phyloP scores from a whole-genome alignment of 1,140 invertebrate species.

The Solen grandis region DNA sequence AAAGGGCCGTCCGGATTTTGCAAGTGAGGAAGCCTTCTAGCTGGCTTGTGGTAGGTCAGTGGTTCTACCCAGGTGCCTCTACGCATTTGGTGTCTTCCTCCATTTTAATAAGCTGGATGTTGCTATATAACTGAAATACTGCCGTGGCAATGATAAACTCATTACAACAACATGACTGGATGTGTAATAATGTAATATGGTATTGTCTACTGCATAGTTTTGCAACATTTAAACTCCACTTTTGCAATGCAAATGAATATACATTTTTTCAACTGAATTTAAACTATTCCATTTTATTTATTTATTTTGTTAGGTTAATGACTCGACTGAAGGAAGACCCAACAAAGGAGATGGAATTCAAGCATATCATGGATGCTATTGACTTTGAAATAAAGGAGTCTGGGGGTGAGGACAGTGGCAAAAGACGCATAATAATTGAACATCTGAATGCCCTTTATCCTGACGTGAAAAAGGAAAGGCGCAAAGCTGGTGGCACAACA shows the following conservation, averaged over 20 bases:
- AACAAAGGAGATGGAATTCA: background rate
- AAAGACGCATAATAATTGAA: background rate
- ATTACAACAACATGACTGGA: too few relatives aligned
- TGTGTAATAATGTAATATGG: too few relatives aligned
- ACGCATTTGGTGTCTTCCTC: too few relatives aligned
- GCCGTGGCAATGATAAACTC: too few relatives aligned
- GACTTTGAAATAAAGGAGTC: constrained; percentile 2
- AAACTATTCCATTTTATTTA: background rate
- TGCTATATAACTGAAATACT: too few relatives aligned
- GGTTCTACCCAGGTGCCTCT: too few relatives aligned
- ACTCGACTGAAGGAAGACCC: background rate
- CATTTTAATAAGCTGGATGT: too few relatives aligned
- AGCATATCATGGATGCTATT: background rate
- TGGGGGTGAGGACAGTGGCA: background rate
- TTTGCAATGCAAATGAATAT: background rate
- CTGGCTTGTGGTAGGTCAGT: too few relatives aligned
- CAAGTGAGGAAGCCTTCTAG: too few relatives aligned
- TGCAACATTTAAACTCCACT: too few relatives aligned
- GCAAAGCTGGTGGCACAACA: background rate
- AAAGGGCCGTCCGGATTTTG: too few relatives aligned
- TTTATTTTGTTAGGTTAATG: background rate
- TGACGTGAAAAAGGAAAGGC: background rate
- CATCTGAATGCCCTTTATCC: background rate
- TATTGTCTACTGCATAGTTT: background rate
- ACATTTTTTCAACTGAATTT: too few relatives aligned